A percentile compares a stretch with the other conserved stretches of the same genome.
Conservation (phyloP, 1,140 invertebrate genomes). For the Caenorhabditis elegans region WBcel235 BX284604.4:7342501-7343000, state of each 20-base stretch:
- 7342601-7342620: too few species aligned
- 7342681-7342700: too few species aligned
- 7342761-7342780: background rate
- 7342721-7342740: background rate
- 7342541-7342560: background rate
- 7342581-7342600: too few species aligned
- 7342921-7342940: too few species aligned
- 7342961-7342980: background rate
- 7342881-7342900: background rate
- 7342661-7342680: too few species aligned
- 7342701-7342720: background rate
- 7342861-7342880: background rate
- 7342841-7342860: background rate
- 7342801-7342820: background rate
- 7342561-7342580: background rate
- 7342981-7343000: background rate
- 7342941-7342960: background rate
- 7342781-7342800: background rate
- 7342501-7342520: background rate
- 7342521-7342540: background rate
- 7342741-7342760: background rate
- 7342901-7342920: too few species aligned
- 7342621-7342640: too few species aligned
- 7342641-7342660: too few species aligned
- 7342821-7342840: conserved; percentile 22